These are phyloP conservation scores for Spilogale gracilis DNA, from an alignment of 2,113 vertebrate genomes.

Conservation along the genomic window DNA sequence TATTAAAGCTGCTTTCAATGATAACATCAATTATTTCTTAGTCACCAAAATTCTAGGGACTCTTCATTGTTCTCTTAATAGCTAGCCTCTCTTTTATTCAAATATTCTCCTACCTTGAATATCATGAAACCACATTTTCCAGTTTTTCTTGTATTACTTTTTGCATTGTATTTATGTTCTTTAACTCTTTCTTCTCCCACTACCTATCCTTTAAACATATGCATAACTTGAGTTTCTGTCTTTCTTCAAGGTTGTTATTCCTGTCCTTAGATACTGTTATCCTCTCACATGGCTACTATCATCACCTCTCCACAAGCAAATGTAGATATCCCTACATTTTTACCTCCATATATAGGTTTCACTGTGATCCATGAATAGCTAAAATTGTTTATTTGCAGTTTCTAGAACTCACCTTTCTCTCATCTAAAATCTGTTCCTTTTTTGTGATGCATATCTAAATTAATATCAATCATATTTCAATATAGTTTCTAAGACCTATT, in stretches of 20 bases:
- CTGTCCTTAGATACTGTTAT: neutral
- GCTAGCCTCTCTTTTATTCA: neutral
- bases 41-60: conserved; percentile 17
- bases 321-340: neutral
- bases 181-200: neutral
- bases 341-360: neutral
- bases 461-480: conserved; percentile 15
- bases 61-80: neutral
- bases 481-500: neutral
- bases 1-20: neutral
- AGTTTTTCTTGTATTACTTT: neutral
- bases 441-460: neutral
- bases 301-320: neutral
- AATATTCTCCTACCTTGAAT: neutral
- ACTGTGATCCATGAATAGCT: neutral
- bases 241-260: neutral
- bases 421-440: neutral
- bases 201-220: neutral
- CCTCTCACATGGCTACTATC: neutral
- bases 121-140: neutral
- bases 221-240: neutral
- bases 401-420: neutral
- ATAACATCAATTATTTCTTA: neutral
- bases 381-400: neutral
- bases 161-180: neutral